These are phyloP conservation scores for Myotis daubentonii DNA, from an alignment of 2,797 vertebrate genomes.

Conservation along the genomic window DNA sequence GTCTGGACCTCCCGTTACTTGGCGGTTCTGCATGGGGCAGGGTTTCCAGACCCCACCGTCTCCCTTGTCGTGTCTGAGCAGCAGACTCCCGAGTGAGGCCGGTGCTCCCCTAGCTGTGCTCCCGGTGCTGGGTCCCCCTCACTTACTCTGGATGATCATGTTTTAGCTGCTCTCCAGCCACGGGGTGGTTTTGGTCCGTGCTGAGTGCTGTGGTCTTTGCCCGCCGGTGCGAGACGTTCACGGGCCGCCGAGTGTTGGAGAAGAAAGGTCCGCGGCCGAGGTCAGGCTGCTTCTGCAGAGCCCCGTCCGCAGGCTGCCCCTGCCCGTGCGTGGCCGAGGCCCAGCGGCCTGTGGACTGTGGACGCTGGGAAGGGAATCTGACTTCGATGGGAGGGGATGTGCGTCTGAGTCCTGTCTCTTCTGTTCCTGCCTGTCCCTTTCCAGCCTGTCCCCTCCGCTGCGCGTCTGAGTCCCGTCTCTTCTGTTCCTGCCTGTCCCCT, in stretches of 20 bases:
- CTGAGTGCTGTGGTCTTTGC: neutral
- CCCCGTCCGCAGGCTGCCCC: neutral
- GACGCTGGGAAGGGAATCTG: neutral
- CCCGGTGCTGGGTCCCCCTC: neutral
- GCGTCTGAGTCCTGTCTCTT: neutral
- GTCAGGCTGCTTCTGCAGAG: neutral
- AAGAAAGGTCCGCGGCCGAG: neutral
- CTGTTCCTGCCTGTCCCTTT: neutral
- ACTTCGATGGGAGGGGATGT: neutral
- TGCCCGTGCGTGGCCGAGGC: accelerated
- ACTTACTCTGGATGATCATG: neutral
- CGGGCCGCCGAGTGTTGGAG: neutral
- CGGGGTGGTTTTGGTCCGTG: neutral
- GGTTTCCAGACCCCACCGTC: neutral
- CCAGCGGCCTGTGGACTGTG: neutral
- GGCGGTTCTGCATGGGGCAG: neutral
- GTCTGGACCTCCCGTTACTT: neutral
- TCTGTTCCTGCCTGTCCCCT: neutral
- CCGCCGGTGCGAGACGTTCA: neutral
- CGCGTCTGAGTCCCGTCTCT: neutral
- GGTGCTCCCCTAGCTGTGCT: neutral
- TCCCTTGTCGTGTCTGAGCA: neutral
- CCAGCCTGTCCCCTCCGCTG: neutral
- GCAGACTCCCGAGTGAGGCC: neutral
- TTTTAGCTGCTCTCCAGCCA: neutral